phyloP scores from a whole-genome alignment of 2,888 invertebrate genomes.

The Lochmaea capreae region DNA sequence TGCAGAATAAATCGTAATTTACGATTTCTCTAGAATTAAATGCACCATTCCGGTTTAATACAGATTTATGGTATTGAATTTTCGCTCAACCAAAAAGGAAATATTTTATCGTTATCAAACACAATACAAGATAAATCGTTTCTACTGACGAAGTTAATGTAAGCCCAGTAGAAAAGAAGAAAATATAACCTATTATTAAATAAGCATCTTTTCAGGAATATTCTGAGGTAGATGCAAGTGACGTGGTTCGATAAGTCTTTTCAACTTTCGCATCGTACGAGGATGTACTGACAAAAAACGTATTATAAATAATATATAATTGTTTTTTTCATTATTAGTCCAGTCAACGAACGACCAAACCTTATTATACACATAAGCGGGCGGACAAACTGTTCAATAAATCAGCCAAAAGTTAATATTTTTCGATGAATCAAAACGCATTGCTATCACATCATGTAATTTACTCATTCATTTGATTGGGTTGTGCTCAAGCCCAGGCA shows the following conservation, averaged over 20 bases:
- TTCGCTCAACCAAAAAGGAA: constrained; percentile 12
- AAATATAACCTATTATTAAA: constrained; percentile 28
- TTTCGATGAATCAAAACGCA: too few species aligned
- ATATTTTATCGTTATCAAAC: constrained; percentile 31
- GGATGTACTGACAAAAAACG: not conserved
- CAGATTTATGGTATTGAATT: constrained; percentile 15
- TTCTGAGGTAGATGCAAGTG: not conserved
- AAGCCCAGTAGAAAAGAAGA: constrained; percentile 12
- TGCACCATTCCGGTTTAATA: constrained; percentile 11
- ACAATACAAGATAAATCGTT: constrained; percentile 31
- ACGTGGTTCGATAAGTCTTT: not conserved
- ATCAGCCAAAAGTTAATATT: too few species aligned
- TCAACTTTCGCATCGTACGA: not conserved
- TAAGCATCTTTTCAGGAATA: constrained; percentile 10
- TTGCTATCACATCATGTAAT: too few species aligned
- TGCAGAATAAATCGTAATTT: constrained; percentile 9
- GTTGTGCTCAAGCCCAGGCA: too few species aligned
- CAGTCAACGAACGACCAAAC: too few species aligned
- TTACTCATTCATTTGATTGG: too few species aligned
- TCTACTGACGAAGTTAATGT: constrained; percentile 22
- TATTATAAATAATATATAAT: not conserved
- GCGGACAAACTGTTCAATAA: too few species aligned
- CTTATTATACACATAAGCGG: too few species aligned
- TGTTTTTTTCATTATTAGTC: too few species aligned
- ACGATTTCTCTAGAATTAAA: constrained; percentile 2